Evolutionary conservation across 2,797 vertebrate species (phyloP).

Genomic region (Apodemus agrarius): DNA sequence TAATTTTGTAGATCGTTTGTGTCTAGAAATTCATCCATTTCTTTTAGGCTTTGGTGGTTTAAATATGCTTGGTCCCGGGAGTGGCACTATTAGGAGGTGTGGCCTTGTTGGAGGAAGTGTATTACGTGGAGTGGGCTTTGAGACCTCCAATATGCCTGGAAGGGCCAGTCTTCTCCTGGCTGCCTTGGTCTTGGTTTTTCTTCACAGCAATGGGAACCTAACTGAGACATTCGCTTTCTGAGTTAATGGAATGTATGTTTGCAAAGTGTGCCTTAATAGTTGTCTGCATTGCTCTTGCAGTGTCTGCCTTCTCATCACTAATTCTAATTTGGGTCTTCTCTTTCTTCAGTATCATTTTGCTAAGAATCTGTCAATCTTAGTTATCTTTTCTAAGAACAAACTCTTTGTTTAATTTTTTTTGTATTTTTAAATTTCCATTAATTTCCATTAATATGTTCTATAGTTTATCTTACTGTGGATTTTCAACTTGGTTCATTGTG

Average conservation of each 20-base stretch:
- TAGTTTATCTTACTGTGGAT: neutral
- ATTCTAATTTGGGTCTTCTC: neutral
- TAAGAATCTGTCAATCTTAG: neutral
- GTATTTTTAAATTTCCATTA: neutral
- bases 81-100: neutral
- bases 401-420: neutral
- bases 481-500: neutral
- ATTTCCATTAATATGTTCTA: neutral
- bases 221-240: neutral
- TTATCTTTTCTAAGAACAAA: neutral
- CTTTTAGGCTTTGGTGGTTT: neutral
- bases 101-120: neutral
- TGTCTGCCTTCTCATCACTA: neutral
- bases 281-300: neutral
- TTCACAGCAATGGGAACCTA: neutral
- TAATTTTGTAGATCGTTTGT: neutral
- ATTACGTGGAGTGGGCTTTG: neutral
- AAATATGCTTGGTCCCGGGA: neutral
- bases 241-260: neutral
- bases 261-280: neutral
- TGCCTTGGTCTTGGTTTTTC: neutral
- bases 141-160: neutral
- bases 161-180: neutral
- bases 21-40: neutral
- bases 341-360: neutral